These are phyloP conservation scores for Nebria brevicollis DNA, from an alignment of 2,888 invertebrate genomes.

Conservation along the genomic window DNA sequence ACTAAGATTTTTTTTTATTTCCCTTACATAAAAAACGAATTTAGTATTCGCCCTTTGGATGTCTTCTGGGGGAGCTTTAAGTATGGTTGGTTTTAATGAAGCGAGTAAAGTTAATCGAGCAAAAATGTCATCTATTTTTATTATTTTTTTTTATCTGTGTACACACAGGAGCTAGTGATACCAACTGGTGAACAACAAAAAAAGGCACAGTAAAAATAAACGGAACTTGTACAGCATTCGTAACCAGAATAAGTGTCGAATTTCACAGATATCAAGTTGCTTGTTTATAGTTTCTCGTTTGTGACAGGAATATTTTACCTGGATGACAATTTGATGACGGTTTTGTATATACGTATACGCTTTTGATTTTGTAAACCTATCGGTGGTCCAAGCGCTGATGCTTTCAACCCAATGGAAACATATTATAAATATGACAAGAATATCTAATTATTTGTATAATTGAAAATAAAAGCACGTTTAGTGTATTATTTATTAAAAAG, in stretches of 20 bases:
- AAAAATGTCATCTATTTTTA: slow-evolving; percentile 8
- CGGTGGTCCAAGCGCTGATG: no score
- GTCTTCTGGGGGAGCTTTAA: not conserved
- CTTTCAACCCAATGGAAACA: not conserved
- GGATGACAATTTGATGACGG: not conserved
- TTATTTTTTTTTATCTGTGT: not conserved
- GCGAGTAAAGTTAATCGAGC: slow-evolving; percentile 13
- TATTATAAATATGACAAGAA: not conserved
- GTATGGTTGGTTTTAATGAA: not conserved
- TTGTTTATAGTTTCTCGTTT: slow-evolving; percentile 3
- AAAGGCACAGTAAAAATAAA: slow-evolving; percentile 4
- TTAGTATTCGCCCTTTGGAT: not conserved
- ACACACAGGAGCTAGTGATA: not conserved
- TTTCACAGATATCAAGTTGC: slow-evolving; percentile 4
- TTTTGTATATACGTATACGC: no score
- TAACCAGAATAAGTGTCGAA: not conserved
- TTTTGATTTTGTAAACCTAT: no score
- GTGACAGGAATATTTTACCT: slow-evolving; percentile 9
- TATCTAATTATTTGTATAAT: not conserved
- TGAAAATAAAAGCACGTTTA: not conserved
- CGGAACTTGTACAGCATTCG: not conserved
- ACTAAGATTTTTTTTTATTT: not conserved
- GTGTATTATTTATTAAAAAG: not conserved
- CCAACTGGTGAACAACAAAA: not conserved
- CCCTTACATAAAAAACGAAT: no score